These are phyloP conservation scores for Dasyurus viverrinus DNA, from an alignment of 2,113 vertebrate genomes.

Conservation along the genomic window DNA sequence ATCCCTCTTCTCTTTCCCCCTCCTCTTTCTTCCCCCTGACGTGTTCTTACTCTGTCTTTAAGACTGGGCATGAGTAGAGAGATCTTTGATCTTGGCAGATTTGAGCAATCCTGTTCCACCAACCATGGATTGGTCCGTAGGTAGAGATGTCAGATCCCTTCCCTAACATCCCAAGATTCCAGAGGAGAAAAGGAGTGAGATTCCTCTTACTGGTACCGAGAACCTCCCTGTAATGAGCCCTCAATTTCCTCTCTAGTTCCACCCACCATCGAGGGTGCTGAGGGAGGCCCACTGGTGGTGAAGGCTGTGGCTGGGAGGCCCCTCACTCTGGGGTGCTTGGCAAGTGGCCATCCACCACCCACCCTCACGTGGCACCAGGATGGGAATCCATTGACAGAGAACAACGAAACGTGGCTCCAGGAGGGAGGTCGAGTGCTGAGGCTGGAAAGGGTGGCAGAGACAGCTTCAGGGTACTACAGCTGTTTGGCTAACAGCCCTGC, in stretches of 20 bases:
- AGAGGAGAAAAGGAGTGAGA: not conserved
- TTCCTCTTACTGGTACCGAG: not conserved
- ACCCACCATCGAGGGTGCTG: constrained; percentile 71
- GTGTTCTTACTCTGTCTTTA: not conserved
- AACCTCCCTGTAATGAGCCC: not conserved
- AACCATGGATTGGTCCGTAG: not conserved
- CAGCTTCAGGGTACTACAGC: constrained; percentile 66
- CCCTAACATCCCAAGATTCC: not conserved
- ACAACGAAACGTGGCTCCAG: constrained; percentile 58
- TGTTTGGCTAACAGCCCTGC: constrained; percentile 78
- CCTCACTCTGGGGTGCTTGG: constrained; percentile 87
- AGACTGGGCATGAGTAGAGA: not conserved
- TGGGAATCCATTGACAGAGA: constrained; percentile 78
- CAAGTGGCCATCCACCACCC: constrained; percentile 85
- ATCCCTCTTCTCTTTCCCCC: not conserved
- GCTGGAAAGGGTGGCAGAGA: constrained; percentile 57
- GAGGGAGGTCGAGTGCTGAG: constrained; percentile 1
- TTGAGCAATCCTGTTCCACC: not conserved
- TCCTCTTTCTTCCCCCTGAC: not conserved
- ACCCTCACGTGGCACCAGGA: constrained; percentile 89
- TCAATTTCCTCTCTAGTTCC: constrained; percentile 60
- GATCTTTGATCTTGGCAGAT: not conserved
- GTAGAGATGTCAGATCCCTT: not conserved
- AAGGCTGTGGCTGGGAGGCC: constrained; percentile 58
- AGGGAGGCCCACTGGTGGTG: constrained; percentile 17